Percentiles rank a stretch among this genome's conserved stretches.
Evolutionary conservation across 1,140 invertebrate species (phyloP).

Genomic region (Sesamia nonagrioides): DNA sequence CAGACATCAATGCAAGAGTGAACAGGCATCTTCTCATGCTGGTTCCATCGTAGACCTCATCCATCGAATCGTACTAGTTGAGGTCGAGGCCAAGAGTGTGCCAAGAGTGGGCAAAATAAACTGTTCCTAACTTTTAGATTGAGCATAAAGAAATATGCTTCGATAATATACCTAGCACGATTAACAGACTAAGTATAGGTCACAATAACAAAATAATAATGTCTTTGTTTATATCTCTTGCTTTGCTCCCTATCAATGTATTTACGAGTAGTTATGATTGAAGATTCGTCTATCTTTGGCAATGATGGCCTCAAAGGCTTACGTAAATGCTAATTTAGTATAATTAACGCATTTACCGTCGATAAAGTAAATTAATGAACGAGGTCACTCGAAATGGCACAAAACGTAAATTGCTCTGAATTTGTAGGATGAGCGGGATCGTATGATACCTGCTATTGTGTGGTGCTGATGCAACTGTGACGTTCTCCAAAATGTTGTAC

Average conservation of each 20-base stretch:
- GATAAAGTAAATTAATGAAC: constrained; percentile 79
- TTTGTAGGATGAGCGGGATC: constrained; percentile 44
- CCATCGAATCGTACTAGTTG: too few species aligned
- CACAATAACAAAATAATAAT: not conserved
- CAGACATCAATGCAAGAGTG: too few species aligned
- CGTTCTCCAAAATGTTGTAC: not conserved
- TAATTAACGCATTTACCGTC: constrained; percentile 69
- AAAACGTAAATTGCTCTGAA: constrained; percentile 60
- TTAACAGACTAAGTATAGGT: not conserved
- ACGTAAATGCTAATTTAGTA: constrained; percentile 65
- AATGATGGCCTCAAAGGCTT: constrained; percentile 40
- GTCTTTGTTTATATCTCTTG: not conserved
- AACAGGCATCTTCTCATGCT: too few species aligned
- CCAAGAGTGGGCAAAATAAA: too few species aligned
- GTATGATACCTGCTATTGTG: not conserved
- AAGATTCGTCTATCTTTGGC: constrained; percentile 5
- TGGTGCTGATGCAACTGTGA: not conserved
- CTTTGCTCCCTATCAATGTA: constrained; percentile 1
- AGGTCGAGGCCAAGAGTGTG: too few species aligned
- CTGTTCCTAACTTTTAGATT: too few species aligned
- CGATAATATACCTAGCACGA: not conserved
- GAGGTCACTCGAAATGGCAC: constrained; percentile 68
- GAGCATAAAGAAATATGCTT: too few species aligned
- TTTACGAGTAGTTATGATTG: not conserved
- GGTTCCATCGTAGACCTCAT: too few species aligned